These are phyloP conservation scores for Pristionchus entomophagus DNA, from an alignment of 2,888 invertebrate species.

Conservation along the genomic window DNA sequence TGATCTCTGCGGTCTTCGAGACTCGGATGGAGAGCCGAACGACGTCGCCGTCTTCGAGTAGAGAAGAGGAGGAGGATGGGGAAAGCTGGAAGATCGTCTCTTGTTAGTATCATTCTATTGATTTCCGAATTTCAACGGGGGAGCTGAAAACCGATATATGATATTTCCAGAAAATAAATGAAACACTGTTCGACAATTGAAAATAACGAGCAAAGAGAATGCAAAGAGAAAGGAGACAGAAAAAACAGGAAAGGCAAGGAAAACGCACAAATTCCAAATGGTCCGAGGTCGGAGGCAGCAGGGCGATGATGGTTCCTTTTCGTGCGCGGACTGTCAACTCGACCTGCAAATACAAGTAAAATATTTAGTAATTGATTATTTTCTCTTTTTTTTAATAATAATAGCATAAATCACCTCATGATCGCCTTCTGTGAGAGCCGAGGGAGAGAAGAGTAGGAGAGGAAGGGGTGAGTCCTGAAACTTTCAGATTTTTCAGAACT, in stretches of 20 bases:
- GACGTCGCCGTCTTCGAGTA: constrained; percentile 10
- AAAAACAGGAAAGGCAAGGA: no score
- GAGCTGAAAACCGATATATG: no score
- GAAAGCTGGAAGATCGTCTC: neutral
- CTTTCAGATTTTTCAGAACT: neutral
- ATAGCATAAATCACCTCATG: constrained; percentile 20
- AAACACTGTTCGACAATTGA: no score
- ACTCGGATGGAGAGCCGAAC: neutral
- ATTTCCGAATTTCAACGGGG: no score
- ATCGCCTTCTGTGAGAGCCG: neutral
- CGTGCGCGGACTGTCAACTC: neutral
- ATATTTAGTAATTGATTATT: neutral
- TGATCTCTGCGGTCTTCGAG: neutral
- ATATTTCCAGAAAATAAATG: no score
- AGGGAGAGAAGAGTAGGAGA: constrained; percentile 28
- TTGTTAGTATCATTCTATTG: neutral
- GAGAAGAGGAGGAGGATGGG: neutral
- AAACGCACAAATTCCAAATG: neutral
- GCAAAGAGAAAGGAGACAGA: neutral
- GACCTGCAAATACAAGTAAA: neutral
- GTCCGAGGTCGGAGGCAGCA: neutral
- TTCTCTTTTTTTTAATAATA: no score
- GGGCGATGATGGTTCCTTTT: neutral
- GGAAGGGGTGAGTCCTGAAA: constrained; percentile 29
- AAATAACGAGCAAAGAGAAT: no score